These are phyloP conservation scores for Cantharis lateralis DNA, from an alignment of 2,888 invertebrate genomes.

Conservation along the genomic window DNA sequence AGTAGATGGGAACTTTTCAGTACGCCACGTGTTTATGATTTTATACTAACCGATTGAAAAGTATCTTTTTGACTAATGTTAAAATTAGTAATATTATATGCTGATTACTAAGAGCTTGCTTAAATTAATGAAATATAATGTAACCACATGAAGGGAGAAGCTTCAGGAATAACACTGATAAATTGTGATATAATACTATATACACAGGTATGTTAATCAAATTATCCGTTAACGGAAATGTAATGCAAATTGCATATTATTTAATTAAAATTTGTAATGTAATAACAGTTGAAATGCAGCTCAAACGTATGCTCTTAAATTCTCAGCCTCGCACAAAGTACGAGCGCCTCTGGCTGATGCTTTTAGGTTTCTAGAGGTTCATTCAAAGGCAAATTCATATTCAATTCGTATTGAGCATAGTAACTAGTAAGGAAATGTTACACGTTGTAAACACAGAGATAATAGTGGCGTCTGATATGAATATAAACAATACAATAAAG, in stretches of 20 bases:
- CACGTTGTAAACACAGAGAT: slow-evolving; percentile 44
- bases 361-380: slow-evolving; percentile 15
- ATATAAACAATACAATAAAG: slow-evolving; percentile 31
- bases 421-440: slow-evolving; percentile 44
- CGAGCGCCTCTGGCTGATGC: slow-evolving; percentile 17
- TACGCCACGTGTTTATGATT: too few species aligned
- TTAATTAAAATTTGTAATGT: slow-evolving; percentile 28
- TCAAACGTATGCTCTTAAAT: slow-evolving; percentile 7
- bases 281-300: slow-evolving; percentile 17
- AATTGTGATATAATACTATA: slow-evolving; percentile 14
- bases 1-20: too few species aligned
- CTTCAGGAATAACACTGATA: slow-evolving; percentile 10
- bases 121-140: background rate
- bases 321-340: slow-evolving; percentile 13
- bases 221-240: slow-evolving; percentile 26
- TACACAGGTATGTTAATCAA: slow-evolving; percentile 17
- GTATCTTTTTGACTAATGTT: background rate
- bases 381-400: slow-evolving; percentile 43
- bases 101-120: background rate
- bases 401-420: slow-evolving; percentile 42
- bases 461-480: slow-evolving; percentile 40
- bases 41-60: too few species aligned
- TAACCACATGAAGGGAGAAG: background rate
- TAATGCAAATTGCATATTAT: slow-evolving; percentile 30
- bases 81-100: background rate